Evolutionary conservation across 2,888 invertebrate species (phyloP).

Genomic region (Phasia obesa): DNA sequence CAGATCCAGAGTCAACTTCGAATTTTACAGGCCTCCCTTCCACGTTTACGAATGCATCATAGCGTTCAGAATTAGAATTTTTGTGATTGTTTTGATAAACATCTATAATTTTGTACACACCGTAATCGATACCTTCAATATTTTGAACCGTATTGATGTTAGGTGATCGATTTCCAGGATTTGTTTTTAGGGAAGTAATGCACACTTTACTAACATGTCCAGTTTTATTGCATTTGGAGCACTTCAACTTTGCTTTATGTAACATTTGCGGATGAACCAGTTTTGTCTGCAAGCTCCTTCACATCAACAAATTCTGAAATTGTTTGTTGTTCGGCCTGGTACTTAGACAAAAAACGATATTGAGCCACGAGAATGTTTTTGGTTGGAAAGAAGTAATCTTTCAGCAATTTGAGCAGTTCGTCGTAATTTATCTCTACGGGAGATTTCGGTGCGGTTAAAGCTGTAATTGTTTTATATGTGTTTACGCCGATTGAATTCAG

Average conservation of each 20-base stretch:
- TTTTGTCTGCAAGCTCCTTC: not conserved
- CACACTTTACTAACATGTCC: not conserved
- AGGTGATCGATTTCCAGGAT: no score
- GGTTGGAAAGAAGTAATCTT: slow-evolving; percentile 9
- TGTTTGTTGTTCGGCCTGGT: slow-evolving; percentile 23
- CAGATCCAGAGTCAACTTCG: not conserved
- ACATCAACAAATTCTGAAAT: slow-evolving; percentile 16
- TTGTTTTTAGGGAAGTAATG: no score
- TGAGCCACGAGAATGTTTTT: slow-evolving; percentile 31
- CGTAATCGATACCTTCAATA: no score
- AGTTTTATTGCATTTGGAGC: not conserved
- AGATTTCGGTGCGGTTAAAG: no score
- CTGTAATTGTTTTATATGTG: no score
- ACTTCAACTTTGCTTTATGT: not conserved
- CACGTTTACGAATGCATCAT: not conserved
- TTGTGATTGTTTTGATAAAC: no score
- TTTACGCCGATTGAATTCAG: no score
- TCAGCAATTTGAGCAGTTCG: not conserved
- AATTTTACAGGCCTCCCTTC: not conserved
- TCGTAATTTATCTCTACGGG: not conserved
- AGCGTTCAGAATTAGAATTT: not conserved
- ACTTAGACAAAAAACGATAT: slow-evolving; percentile 36
- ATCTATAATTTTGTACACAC: no score
- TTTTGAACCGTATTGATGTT: no score
- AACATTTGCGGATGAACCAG: not conserved